Evolutionary conservation across 2,113 vertebrate genomes (phyloP), one percentile per base, ranked within the genome.

Genomic region (Sebastes schlegelii): DNA sequence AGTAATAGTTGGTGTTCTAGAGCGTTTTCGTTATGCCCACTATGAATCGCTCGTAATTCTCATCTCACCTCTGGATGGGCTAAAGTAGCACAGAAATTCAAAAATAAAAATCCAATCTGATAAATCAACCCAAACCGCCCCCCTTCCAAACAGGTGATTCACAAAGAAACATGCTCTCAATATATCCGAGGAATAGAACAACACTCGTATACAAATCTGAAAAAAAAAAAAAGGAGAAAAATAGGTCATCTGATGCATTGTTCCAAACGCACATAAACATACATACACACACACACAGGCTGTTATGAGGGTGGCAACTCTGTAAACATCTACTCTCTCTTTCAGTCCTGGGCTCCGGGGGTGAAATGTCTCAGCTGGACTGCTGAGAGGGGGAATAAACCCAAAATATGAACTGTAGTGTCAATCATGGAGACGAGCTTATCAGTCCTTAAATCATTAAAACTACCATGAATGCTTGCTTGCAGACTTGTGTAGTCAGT

Each of bases 121-220:
- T 74, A 73, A 88, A 87, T 79, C 78, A 88, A 87, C 88, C 5
- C 67, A 75, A 86, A 81, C 67, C 6, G 2, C 43, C 74, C 73
- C 58, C 48, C 26, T 55, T 72, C 79, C 86, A 80, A 81, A 86
- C 72, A 69, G 63, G 83, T 72, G 76, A 89, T 83, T 79, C 82
- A 88, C 71, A 82, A 67, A 48, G 63, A 83, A 61, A 89, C 71
- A 86, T 83, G 79, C 86, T 83, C 82, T 92, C 79, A 84, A 86
- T 79, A 92, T 60, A 85, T 77, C 73, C 40, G 6, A 87, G 43
- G 54, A 89, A 83, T 49, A 88, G 43, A 90, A 83, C 75, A 81
- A 89, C 84, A 91, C 82, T 87, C 58, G 0, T 79, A 86, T 86
- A 92, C 78, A 92, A 92, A 90, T 92, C 87, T 90, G 83, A 1